Conservation (phyloP, 2,113 vertebrate species). For the Hemicordylus capensis region DNA sequence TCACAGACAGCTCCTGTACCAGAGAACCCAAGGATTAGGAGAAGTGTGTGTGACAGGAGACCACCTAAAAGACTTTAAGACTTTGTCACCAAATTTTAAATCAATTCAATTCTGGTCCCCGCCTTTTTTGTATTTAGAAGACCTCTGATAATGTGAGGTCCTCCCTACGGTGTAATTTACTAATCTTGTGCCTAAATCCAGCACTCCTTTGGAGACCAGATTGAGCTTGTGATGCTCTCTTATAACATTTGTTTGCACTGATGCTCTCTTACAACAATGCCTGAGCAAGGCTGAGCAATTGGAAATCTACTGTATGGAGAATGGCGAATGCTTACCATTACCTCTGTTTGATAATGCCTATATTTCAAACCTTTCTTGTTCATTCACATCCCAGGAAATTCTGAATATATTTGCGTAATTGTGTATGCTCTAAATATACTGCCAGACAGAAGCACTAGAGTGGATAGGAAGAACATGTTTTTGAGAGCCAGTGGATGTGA, state of each 20-base stretch:
- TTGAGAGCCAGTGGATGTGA: not conserved
- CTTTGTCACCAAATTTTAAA: too few species aligned
- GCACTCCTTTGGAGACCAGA: not conserved
- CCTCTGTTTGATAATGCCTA: not conserved
- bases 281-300: not conserved
- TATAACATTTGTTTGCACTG: not conserved
- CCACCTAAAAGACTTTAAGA: too few species aligned
- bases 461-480: not conserved
- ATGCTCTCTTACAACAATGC: not conserved
- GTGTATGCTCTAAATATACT: not conserved
- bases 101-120: too few species aligned
- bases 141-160: too few species aligned
- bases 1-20: too few species aligned
- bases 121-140: too few species aligned
- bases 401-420: not conserved
- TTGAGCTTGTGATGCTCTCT: not conserved
- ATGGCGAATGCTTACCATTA: not conserved
- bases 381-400: not conserved
- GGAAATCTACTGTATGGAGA: not conserved
- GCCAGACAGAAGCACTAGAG: not conserved
- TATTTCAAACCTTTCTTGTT: not conserved
- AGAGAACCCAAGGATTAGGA: too few species aligned
- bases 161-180: too few species aligned
- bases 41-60: too few species aligned
- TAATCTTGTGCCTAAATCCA: too few species aligned